Conservation (phyloP, 1,140 invertebrate species). For the Maconellicoccus hirsutus region DNA sequence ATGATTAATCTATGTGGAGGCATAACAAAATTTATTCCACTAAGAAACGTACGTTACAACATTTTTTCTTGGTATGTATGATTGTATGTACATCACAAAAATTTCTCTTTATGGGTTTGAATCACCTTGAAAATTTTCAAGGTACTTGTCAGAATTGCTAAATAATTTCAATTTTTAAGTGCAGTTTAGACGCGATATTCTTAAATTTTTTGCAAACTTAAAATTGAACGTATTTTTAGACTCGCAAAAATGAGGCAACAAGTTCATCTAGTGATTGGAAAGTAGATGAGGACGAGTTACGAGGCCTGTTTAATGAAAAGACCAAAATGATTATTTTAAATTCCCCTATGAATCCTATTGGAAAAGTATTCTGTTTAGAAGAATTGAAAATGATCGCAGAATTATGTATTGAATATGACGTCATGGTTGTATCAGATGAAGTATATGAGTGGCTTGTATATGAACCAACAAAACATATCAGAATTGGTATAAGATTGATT, state of each 20-base stretch:
- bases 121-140: not conserved
- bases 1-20: slow-evolving; percentile 85
- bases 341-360: slow-evolving; percentile 90
- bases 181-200: no score
- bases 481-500: slow-evolving; percentile 48
- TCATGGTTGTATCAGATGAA: slow-evolving; percentile 86
- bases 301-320: slow-evolving; percentile 65
- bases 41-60: slow-evolving; percentile 48
- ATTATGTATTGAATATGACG: slow-evolving; percentile 84
- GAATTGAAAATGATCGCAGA: slow-evolving; percentile 67
- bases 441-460: slow-evolving; percentile 98
- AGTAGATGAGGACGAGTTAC: slow-evolving; percentile 74
- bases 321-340: slow-evolving; percentile 95
- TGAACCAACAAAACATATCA: slow-evolving; percentile 69
- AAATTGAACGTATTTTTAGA: not conserved
- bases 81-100: not conserved
- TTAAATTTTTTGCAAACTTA: no score
- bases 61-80: not conserved
- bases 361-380: slow-evolving; percentile 67
- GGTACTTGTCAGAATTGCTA: no score
- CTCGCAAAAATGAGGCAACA: not conserved
- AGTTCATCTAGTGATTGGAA: slow-evolving; percentile 59
- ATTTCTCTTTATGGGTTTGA: not conserved
- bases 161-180: not conserved
- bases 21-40: slow-evolving; percentile 70